Conservation (phyloP, 2,888 invertebrate genomes). For the Pandemis corylana region DNA sequence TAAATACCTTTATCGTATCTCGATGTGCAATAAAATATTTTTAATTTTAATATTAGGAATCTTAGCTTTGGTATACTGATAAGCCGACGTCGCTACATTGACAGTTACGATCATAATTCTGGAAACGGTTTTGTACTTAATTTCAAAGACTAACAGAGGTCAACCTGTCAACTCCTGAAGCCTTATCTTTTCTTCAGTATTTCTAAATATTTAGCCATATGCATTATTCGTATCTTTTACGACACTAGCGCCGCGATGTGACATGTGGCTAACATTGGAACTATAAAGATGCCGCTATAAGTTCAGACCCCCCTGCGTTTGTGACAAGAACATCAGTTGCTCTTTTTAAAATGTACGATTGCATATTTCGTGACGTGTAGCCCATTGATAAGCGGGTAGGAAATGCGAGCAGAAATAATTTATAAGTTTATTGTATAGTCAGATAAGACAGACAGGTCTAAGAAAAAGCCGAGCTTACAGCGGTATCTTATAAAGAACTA, state of each 20-base stretch:
- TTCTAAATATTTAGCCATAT: not conserved
- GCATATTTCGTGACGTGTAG: not conserved
- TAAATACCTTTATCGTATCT: too few relatives aligned
- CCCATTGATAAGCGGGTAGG: not conserved
- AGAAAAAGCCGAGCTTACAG: not conserved
- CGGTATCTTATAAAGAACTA: not conserved
- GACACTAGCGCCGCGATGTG: conserved; percentile 19
- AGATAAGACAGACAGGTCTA: not conserved
- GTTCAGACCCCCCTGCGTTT: not conserved
- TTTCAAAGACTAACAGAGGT: conserved; percentile 51
- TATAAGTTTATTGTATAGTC: not conserved
- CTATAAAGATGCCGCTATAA: not conserved
- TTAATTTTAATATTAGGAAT: not conserved
- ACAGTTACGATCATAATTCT: conserved; percentile 56
- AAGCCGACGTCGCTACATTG: conserved; percentile 50
- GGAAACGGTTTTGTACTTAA: conserved; percentile 62
- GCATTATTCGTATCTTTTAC: conserved; percentile 5
- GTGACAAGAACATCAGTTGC: not conserved
- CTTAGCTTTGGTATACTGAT: conserved; percentile 14
- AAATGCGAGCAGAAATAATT: not conserved
- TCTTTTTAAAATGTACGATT: not conserved
- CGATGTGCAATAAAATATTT: not conserved
- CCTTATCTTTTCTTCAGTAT: conserved; percentile 26
- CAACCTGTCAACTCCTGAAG: conserved; percentile 40
- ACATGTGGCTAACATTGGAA: not conserved